Percentiles rank a stretch among this genome's conserved stretches.
phyloP scores from a whole-genome alignment of 2,888 invertebrate genomes.

The Serripes groenlandicus region DNA sequence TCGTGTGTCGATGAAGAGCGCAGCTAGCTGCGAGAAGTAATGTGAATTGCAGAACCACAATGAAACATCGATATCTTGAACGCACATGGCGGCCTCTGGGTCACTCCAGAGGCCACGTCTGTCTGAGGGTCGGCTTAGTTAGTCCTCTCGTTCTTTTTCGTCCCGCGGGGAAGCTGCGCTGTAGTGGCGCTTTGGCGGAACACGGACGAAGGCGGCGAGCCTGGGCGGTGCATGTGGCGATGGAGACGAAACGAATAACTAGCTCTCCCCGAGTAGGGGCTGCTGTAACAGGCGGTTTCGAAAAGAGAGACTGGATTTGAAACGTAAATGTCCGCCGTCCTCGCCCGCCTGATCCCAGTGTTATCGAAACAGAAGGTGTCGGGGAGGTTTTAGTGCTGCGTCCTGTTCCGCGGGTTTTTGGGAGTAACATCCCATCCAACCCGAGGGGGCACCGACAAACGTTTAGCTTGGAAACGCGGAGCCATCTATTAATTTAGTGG shows the following conservation, averaged over 20 bases:
- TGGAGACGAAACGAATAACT: too few species aligned
- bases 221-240: too few species aligned
- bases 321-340: too few species aligned
- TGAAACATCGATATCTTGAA: constrained; percentile 89
- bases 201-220: neutral
- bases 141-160: neutral
- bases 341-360: too few species aligned
- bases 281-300: too few species aligned
- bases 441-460: neutral
- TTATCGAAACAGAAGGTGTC: too few species aligned
- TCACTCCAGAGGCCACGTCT: constrained; percentile 82
- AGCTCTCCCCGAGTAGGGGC: too few species aligned
- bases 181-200: neutral
- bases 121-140: constrained; percentile 83
- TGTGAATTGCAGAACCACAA: constrained; percentile 87
- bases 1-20: constrained; percentile 90
- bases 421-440: too few species aligned
- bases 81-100: constrained; percentile 89
- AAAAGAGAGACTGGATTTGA: too few species aligned
- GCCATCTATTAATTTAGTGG: neutral
- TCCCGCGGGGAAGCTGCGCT: neutral
- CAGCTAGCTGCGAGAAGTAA: constrained; percentile 87
- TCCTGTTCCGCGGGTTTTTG: too few species aligned
- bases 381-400: too few species aligned
- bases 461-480: neutral